Percentiles rank a stretch among this genome's conserved stretches.
Conservation (phyloP, 2,888 invertebrate species). For the Catocala nupta region DNA sequence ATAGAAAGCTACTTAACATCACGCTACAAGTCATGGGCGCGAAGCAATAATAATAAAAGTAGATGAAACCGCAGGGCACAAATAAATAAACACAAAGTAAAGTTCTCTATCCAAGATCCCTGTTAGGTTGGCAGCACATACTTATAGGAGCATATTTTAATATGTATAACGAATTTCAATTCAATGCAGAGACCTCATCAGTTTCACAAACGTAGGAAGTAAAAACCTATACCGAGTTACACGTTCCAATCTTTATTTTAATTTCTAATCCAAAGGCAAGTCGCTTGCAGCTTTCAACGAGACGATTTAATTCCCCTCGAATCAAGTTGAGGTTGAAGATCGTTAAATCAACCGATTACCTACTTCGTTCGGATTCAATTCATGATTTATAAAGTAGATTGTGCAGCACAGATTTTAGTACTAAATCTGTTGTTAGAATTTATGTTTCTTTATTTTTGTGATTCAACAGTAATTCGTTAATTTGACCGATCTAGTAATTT, state of each 20-base stretch:
- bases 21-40: no score
- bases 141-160: no score
- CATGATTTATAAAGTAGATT: conserved; percentile 39
- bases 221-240: not conserved
- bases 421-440: conserved; percentile 4
- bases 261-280: conserved; percentile 11
- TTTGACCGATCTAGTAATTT: no score
- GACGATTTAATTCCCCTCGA: conserved; percentile 39
- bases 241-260: conserved; percentile 5
- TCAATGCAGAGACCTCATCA: no score
- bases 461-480: not conserved
- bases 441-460: not conserved
- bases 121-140: no score
- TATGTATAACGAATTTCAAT: no score
- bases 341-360: conserved; percentile 46
- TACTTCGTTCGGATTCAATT: conserved; percentile 31
- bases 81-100: no score
- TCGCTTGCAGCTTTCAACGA: conserved; percentile 16
- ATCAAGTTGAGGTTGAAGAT: conserved; percentile 30
- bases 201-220: not conserved
- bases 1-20: no score
- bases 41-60: no score
- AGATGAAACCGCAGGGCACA: no score
- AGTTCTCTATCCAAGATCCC: no score
- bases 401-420: conserved; percentile 21